These are phyloP conservation scores for Spilarctia lutea DNA, from an alignment of 2,888 invertebrate genomes.

Conservation along the genomic window DNA sequence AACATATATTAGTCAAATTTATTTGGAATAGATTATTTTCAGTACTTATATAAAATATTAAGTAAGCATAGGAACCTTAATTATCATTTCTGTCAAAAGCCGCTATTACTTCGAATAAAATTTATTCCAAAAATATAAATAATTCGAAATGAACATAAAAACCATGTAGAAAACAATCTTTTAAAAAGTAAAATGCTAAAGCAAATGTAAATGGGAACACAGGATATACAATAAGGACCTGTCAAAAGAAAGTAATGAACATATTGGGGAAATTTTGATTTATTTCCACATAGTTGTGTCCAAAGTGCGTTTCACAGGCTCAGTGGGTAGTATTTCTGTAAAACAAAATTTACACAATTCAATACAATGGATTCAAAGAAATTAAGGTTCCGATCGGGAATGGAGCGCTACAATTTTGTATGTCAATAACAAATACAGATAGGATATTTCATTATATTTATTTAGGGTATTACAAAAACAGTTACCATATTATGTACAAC, in stretches of 20 bases:
- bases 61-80: constrained; percentile 80
- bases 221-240: constrained; percentile 82
- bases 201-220: constrained; percentile 72
- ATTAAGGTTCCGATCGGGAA: constrained; percentile 86
- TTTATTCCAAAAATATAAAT: constrained; percentile 86
- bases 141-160: constrained; percentile 84
- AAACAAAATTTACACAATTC: constrained; percentile 83
- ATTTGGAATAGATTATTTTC: constrained; percentile 38
- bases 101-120: constrained; percentile 79
- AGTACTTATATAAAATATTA: constrained; percentile 43
- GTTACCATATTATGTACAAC: constrained; percentile 87
- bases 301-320: constrained; percentile 85
- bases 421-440: constrained; percentile 83
- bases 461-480: constrained; percentile 86
- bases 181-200: constrained; percentile 78
- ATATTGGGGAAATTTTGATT: constrained; percentile 84
- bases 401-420: constrained; percentile 81
- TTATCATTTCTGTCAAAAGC: constrained; percentile 80
- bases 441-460: constrained; percentile 85
- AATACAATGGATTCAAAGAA: constrained; percentile 71
- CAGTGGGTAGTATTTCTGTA: constrained; percentile 84
- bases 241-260: constrained; percentile 82
- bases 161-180: constrained; percentile 83
- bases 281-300: constrained; percentile 86
- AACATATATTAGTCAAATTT: constrained; percentile 32